Evolutionary conservation across 2,888 invertebrate species (phyloP).

Genomic region (Pterobdella sp.): DNA sequence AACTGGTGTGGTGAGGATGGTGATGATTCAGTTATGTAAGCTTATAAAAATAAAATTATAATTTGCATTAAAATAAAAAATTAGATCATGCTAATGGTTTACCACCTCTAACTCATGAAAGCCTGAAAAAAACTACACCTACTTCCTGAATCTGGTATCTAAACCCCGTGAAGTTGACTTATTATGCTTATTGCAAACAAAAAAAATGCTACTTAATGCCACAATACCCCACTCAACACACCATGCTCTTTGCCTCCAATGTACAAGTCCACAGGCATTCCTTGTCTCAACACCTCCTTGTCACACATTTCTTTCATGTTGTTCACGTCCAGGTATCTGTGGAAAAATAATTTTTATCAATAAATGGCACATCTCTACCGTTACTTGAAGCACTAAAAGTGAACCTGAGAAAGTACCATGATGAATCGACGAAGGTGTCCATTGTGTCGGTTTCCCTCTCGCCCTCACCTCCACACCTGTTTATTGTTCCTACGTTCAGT

Average conservation of each 20-base stretch:
- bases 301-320: conserved; percentile 67
- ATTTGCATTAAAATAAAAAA: too few species aligned
- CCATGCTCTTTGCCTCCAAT: conserved; percentile 94
- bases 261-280: conserved; percentile 85
- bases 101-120: too few species aligned
- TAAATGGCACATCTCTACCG: neutral
- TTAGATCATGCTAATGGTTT: too few species aligned
- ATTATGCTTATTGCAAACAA: too few species aligned
- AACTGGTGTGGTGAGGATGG: neutral
- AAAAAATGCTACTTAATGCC: too few species aligned
- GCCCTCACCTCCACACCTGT: conserved; percentile 50
- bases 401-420: conserved; percentile 79
- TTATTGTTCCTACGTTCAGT: neutral
- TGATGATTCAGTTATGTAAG: neutral
- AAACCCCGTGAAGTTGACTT: too few species aligned
- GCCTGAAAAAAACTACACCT: neutral
- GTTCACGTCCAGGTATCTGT: conserved; percentile 71
- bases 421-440: conserved; percentile 99
- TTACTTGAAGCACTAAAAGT: neutral
- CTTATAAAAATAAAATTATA: neutral
- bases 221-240: conserved; percentile 46
- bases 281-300: conserved; percentile 55
- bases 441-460: conserved; percentile 87
- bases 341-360: too few species aligned
- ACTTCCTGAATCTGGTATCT: neutral